Base-by-base conservation (phyloP, 2,797 vertebrate species). In the Anabas testudineus region DNA sequence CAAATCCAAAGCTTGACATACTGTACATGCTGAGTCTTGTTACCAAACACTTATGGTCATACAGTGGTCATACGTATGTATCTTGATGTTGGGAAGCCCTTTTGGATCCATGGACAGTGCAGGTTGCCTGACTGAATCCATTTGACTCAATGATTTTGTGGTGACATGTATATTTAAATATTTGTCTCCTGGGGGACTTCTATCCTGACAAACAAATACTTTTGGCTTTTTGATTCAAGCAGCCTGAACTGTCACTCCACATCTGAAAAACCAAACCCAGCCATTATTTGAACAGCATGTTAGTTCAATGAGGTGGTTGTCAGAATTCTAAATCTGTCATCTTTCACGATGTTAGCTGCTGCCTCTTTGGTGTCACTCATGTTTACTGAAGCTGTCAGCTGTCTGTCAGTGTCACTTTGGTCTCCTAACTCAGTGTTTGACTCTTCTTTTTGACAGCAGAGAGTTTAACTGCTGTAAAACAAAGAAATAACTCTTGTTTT, bases 321-420 rank as follows among this genome's bases (percentile, higher is more conserved):
- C 26, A 64, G 26, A 75, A 41, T 70, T 42, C 72, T 32, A 26
- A 16, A 55, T 64, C 2, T 54, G n/a, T 71, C 4, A n/a, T 67
- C 32, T 63, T 56, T 49, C 32, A 18, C 42, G 63, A 43, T 34
- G 62, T 61, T 71, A 74, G 57, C 22, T 2, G 2, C 46, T 24
- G 42, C 52, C 59, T 43, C 19, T 72, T 53, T 13, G 39, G 36
- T 10, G 24, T 48, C 56, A 55, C 51, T 57, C 52, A 56, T 56
- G 55, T 75, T 78, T 82, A 36, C 55, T 74, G 67, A 73, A 55
- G 43, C 68, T 18, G 43, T 48, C 36, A 39, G 28, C 32, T 16
- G 18, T 42, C 41, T 45, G 45, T 60, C 61, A 56, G 63, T 22
- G 47, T 69, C 58, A 32, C 19, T 65, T 22, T 52, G 22, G 45